Base-by-base conservation (phyloP, 2,113 vertebrate genomes). In the Boleophthalmus pectinirostris region DNA sequence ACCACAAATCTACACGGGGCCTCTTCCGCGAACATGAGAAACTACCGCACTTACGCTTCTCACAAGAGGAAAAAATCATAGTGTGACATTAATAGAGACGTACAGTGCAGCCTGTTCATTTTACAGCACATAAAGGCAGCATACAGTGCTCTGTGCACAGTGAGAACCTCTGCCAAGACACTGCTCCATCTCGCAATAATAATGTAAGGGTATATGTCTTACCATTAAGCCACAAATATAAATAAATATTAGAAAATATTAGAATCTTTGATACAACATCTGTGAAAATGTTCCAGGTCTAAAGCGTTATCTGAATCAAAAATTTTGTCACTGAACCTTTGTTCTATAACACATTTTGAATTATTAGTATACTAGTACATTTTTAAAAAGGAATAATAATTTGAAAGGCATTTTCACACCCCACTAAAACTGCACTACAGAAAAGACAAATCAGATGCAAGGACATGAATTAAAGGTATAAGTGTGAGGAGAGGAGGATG, bases 1-100 rank as follows among this genome's bases (percentile, higher is more conserved):
- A 81, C 90, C 91, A 79, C 87, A 87, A 76, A 91, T 89, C 80
- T 83, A 79, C 81, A 90, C 69, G 65, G 68, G 87, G 82, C 84
- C 82, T 75, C 81, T 82, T 61, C 60, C 75, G 73, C 69, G 82
- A 46, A 85, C 91, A 91, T 92, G 88, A 90, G 91, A 90, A 92
- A 81, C 78, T 33, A 68, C 70, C 5, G 11, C 72, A 74, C 68
- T 75, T 72, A 81, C 80, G 85, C 86, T 93, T 92, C 91, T 93
- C 91, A 93, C 88, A 89, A 68, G 65, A 21, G 57, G 72, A 38
- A 69, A 57, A 72, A 29, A 51, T 57, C 66, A 77, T 66, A 13
- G 16, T 0, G 20, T 46, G 16, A 69, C 29, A 71, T 72, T 25
- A 76, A 10, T 45, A 49, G 24, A 79, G 57, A 33, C 20, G 33